phyloP scores from a whole-genome alignment of 2,113 vertebrate species.

The Apteryx mantelli region DNA sequence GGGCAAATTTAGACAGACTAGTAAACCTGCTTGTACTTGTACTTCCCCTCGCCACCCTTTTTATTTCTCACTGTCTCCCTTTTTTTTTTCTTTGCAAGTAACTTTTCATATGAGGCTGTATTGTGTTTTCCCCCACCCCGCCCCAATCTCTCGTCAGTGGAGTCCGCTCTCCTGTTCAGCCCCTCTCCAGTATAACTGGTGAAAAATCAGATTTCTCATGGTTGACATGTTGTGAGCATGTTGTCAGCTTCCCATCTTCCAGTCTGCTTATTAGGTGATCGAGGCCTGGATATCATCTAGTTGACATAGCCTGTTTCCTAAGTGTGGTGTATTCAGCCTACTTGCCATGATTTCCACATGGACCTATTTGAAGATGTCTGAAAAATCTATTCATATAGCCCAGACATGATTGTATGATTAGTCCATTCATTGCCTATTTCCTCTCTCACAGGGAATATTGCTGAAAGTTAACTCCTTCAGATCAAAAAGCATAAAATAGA shows the following conservation, averaged over 20 bases:
- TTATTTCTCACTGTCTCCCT: background rate
- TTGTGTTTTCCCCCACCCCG: background rate
- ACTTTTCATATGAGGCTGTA: background rate
- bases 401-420: background rate
- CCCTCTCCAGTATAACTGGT: background rate
- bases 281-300: background rate
- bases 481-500: background rate
- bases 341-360: background rate
- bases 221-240: background rate
- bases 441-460: background rate
- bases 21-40: background rate
- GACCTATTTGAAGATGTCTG: background rate
- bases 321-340: fast-evolving
- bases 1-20: background rate
- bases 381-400: background rate
- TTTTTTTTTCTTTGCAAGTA: background rate
- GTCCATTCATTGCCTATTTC: background rate
- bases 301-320: background rate
- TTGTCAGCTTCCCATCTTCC: background rate
- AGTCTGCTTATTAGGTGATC: background rate
- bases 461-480: background rate
- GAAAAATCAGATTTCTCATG: background rate
- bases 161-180: background rate
- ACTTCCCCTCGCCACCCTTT: background rate
- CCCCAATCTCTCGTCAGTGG: background rate